Base-by-base conservation (phyloP, 2,888 invertebrate genomes). In the Elaeidobius kamerunicus region DNA sequence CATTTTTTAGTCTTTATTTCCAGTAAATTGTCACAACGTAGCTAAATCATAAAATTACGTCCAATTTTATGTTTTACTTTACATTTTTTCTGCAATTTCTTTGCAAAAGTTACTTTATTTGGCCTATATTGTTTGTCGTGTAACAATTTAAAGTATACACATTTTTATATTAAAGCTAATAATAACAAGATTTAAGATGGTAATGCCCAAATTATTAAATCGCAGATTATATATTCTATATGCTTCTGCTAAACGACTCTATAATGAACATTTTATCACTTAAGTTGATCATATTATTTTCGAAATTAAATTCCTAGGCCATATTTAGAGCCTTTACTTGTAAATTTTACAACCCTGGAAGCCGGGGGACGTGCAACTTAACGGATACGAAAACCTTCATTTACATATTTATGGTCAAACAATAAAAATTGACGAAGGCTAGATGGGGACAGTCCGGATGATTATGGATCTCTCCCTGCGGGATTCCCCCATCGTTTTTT, bases 361-460 rank as follows among this genome's bases (percentile, higher is more conserved):
- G 11, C 36, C 19, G 15, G 44, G 36, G 35, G 44, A 44, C 20
- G 35, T 44, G 35, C 34, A 44, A 44, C 23, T 44, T 44, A 16
- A 35, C 43, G 43, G 18, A 20, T 43, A 43, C 43, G 43, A 34
- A 34, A 43, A 43, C 17, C 27, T 27, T 27, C 27, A 49, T 49
- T 49, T 49, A 36, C 49, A 49, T 49, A 42, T 49, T 49, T 49
- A 49, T 49, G 49, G 49, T 43, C 49, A 49, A 42, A 49, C 49
- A 36, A 49, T 49, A 49, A 49, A 49, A 49, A 49, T 49, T 44
- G 44, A 44, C 23, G 44, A 28, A 32, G 35, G 34, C 34, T 35
- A 30, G 44, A 44, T 44, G 23, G 44, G 44, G 44, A 20, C 35
- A 44, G 35, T 44, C 44, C 34, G 15, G 35, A 34, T 23, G 34